Evolutionary conservation across 2,113 vertebrate genomes (phyloP), one percentile per base, ranked within the genome.

Genomic region (Aspiorhynchus laticeps): DNA sequence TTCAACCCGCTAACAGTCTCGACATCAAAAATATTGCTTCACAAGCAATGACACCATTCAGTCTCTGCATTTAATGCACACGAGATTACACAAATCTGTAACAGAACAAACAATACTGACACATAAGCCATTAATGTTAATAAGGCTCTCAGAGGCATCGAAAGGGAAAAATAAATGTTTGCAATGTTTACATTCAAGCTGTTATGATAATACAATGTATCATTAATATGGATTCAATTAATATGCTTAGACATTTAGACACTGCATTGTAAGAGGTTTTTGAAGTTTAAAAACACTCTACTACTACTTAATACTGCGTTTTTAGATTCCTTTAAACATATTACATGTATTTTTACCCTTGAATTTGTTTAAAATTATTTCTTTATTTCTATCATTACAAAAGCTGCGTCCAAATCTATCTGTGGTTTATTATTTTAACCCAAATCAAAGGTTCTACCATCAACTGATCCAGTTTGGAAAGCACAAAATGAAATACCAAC

Each of bases 61-160:
- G 15, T 73, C 46, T 84, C 63, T 84, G 83, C 83, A 84, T 84
- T 84, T 84, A 59, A 84, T 84, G 83, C 83, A 84, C 67, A 84
- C 28, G 33, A 84, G 21, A 83, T 46, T 56, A 83, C 31, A 84
- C 31, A 14, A 26, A 73, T 15, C 67, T 73, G 48, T 74, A 74
- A 74, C 65, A 84, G 14, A 56, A 84, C 67, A 84, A 74, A 74
- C 82, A 84, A 84, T 84, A 84, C 83, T 74, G 83, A 74, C 33
- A 84, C 31, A 75, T 59, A 53, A 74, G 83, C 83, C 83, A 17
- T 74, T 33, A 31, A 74, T 19, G 46, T 74, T 28, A 48, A 53
- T 83, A 74, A 59, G 83, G 83, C 83, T 59, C 38, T 17, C 51
- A 59, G 46, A 84, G 67, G 69, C 48, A 56, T 59, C 11, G 28